Evolutionary conservation across 2,113 vertebrate species (phyloP).

Genomic region (Protobothrops mucrosquamatus): DNA sequence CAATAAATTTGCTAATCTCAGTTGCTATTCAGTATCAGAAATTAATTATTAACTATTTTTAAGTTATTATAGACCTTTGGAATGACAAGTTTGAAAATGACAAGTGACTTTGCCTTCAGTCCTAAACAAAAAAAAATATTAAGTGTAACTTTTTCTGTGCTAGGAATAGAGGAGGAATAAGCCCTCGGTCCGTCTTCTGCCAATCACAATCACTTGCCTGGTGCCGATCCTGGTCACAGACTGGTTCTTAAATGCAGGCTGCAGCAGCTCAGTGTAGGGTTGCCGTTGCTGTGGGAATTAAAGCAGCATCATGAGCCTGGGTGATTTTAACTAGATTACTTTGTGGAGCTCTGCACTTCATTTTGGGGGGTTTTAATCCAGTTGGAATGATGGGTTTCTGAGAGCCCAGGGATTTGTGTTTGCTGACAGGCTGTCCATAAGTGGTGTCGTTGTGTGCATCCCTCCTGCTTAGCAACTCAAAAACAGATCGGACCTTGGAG

Average conservation of each 20-base stretch:
- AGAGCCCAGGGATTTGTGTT: neutral
- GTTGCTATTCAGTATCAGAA: neutral
- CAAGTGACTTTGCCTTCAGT: neutral
- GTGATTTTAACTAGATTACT: rapidly evolving
- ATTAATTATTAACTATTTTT: neutral
- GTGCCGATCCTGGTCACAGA: neutral
- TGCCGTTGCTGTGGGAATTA: neutral
- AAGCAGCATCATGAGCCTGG: neutral
- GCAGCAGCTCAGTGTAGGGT: neutral
- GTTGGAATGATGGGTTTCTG: neutral
- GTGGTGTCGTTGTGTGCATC: rapidly evolving
- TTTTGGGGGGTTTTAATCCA: rapidly evolving
- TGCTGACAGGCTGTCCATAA: rapidly evolving
- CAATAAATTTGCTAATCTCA: neutral
- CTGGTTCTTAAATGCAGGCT: neutral
- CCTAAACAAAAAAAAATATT: neutral
- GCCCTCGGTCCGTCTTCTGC: neutral
- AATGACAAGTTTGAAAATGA: neutral
- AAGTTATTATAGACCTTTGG: neutral
- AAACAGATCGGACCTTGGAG: neutral
- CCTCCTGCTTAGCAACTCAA: neutral
- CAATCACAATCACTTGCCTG: neutral
- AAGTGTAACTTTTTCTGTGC: neutral
- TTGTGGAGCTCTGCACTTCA: rapidly evolving
- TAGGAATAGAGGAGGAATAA: neutral